Evolutionary conservation across 2,888 invertebrate species (phyloP).

Genomic region (Hyppa rectilinea): DNA sequence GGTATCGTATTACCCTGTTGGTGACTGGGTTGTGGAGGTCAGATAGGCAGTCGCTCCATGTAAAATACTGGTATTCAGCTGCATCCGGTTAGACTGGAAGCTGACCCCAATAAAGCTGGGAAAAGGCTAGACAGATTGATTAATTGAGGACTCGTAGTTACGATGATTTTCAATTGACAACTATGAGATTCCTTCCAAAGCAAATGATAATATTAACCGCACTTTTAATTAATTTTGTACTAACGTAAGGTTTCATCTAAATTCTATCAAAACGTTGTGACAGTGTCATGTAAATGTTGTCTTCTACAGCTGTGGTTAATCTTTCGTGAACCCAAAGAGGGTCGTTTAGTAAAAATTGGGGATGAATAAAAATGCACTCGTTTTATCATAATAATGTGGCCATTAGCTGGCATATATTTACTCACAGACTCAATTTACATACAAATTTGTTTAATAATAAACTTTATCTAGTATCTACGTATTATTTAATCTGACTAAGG

Average conservation of each 20-base stretch:
- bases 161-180: neutral
- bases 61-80: too few species aligned
- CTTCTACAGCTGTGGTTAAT: conserved; percentile 82
- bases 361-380: conserved; percentile 84
- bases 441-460: conserved; percentile 46
- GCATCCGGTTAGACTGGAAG: too few species aligned
- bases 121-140: too few species aligned
- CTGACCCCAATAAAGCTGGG: too few species aligned
- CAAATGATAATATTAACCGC: neutral
- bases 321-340: conserved; percentile 84
- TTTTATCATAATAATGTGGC: conserved; percentile 83
- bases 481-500: neutral
- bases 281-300: conserved; percentile 82
- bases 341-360: conserved; percentile 86
- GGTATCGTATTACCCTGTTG: too few species aligned
- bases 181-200: neutral
- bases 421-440: conserved; percentile 56
- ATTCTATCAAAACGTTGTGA: conserved; percentile 38
- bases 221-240: neutral
- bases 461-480: neutral
- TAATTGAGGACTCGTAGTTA: neutral
- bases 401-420: conserved; percentile 75
- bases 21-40: too few species aligned
- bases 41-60: too few species aligned
- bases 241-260: conserved; percentile 2